These are phyloP conservation scores for Ormyrus rosae DNA, from an alignment of 2,888 invertebrate genomes.

Conservation along the genomic window DNA sequence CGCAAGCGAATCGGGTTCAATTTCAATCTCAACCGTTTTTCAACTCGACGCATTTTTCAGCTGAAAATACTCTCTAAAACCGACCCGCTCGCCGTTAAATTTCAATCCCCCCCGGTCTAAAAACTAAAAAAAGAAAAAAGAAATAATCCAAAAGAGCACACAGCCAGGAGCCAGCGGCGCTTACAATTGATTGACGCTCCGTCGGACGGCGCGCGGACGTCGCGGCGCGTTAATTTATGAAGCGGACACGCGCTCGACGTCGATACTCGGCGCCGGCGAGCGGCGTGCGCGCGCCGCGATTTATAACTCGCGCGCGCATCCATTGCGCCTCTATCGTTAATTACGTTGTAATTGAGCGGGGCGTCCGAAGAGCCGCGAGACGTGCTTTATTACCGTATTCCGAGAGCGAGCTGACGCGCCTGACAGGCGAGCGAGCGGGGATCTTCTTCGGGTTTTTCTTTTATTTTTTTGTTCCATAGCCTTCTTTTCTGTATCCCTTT, in stretches of 20 bases:
- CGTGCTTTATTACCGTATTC: slow-evolving; percentile 22
- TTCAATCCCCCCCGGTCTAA: too few species aligned
- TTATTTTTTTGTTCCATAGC: too few species aligned
- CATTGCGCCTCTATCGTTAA: slow-evolving; percentile 22
- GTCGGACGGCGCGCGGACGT: too few species aligned
- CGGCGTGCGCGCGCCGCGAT: neutral
- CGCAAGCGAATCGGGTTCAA: too few species aligned
- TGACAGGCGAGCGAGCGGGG: slow-evolving; percentile 7
- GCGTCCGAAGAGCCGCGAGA: neutral
- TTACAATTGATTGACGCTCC: too few species aligned
- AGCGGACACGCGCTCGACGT: slow-evolving; percentile 16
- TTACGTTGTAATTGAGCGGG: slow-evolving; percentile 43
- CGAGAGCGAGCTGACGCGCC: neutral
- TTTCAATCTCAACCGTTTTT: too few species aligned
- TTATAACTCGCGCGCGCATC: neutral
- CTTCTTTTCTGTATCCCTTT: too few species aligned
- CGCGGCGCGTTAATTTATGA: slow-evolving; percentile 28
- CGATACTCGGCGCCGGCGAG: slow-evolving; percentile 3
- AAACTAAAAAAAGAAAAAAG: too few species aligned
- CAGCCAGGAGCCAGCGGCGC: neutral
- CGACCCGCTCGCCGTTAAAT: too few species aligned
- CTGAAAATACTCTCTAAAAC: too few species aligned
- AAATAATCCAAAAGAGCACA: too few species aligned
- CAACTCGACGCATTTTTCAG: too few species aligned
- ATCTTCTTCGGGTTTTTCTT: slow-evolving; percentile 4